These are phyloP conservation scores for Temnothorax nylanderi DNA, from an alignment of 1,140 invertebrate species.

Conservation along the genomic window DNA sequence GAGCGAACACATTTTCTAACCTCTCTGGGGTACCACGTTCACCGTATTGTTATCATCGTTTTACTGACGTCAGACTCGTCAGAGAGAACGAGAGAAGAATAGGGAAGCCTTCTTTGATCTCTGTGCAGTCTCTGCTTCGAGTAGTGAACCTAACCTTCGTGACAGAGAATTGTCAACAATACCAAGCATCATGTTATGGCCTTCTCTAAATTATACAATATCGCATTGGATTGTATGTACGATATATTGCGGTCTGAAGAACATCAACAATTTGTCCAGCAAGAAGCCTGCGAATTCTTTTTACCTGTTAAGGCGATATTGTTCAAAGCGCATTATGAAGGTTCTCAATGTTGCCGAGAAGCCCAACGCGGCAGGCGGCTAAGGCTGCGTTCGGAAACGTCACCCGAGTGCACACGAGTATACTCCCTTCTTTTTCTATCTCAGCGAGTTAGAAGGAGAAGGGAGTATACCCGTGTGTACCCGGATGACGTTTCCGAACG, in stretches of 20 bases:
- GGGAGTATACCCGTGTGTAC: no score
- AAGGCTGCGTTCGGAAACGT: no score
- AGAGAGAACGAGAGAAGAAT: no score
- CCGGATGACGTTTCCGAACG: no score
- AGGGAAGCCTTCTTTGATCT: no score
- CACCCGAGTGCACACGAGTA: no score
- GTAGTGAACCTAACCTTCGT: not conserved
- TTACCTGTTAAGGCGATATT: not conserved
- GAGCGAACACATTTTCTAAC: not conserved
- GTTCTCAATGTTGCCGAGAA: constrained; percentile 99
- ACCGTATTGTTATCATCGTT: no score
- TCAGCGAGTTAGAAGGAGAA: no score
- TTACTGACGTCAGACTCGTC: no score
- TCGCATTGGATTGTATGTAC: not conserved
- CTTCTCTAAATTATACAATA: not conserved
- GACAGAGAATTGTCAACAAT: not conserved
- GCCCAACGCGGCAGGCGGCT: constrained; percentile 99
- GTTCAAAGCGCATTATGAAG: constrained; percentile 87
- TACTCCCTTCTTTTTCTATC: no score
- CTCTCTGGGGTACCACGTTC: not conserved
- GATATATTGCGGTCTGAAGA: not conserved
- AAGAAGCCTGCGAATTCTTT: not conserved
- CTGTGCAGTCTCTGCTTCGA: no score
- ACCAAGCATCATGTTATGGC: not conserved
- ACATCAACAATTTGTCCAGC: not conserved